Evolutionary conservation across 1,140 invertebrate genomes (phyloP), one percentile per base, ranked within the genome.

Genomic region (Drosophila orena): DNA sequence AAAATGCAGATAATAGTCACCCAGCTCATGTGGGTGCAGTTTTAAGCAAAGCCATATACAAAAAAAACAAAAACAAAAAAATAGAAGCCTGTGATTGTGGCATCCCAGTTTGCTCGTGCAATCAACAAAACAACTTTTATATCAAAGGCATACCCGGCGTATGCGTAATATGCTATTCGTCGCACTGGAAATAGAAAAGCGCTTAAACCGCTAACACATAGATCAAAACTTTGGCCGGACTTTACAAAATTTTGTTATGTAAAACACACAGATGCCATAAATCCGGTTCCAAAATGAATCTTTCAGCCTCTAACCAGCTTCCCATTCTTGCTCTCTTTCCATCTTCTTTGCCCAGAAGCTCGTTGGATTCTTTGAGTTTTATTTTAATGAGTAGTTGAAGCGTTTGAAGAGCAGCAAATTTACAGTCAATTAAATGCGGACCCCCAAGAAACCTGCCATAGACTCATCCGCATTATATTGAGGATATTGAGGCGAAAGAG

Each of bases 391-490:
- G 75, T 83, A 88, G 79, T 88, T 88, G 70, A 71, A 83, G 70
- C 74, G 75, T 66, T 73, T 83, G 65, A 77, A 77, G 84, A 77
- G 64, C 69, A 62, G 65, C 79, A 89, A 88, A 88, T 88, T 88
- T 88, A 79, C 83, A 88, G 83, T 88, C 83, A 88, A 88, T 86
- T 86, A 86, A 86, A 86, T 79, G 75, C 50, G 42, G 59, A 64
- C 69, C 15, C 22, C 22, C 30, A 24, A 35, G 30, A 12, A 37
- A 3, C 30, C 12, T 30, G 24, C 56, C 24, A 61, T 43, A 43
- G 46, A 59, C 20, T 53, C 35, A 53, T 37, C n/a, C 37, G 43
- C 10, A 42, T 55, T 55, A 55, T 42, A 40, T 55, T 55, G 53
- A 17, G n/a, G 37, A 47, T 15, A 17, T 15, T 14, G 17, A 5